A percentile compares a stretch with the other conserved stretches of the same genome.
Evolutionary conservation across 1,140 invertebrate species (phyloP).

Genomic region (Cyclina sinensis): DNA sequence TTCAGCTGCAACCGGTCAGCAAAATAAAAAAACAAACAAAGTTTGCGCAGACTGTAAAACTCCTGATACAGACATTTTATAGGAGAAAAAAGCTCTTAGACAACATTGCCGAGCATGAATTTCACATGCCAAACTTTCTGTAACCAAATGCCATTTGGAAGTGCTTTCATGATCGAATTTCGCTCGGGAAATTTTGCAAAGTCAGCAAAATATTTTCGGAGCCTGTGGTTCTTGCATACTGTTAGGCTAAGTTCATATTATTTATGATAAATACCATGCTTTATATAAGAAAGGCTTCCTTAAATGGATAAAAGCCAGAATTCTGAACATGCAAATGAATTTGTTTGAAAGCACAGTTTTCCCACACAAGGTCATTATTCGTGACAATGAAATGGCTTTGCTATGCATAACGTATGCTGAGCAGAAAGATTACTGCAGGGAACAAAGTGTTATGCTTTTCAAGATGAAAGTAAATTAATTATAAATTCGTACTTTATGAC

Average conservation of each 20-base stretch:
- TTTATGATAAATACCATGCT: slow-evolving; percentile 29
- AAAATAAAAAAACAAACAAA: no score
- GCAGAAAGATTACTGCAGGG: background rate
- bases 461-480: background rate
- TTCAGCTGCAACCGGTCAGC: slow-evolving; percentile 24
- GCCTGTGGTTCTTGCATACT: background rate
- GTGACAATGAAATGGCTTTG: background rate
- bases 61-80: background rate
- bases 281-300: background rate
- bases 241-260: slow-evolving; percentile 12
- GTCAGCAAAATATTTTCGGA: slow-evolving; percentile 13
- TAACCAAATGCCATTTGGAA: background rate
- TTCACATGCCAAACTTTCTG: background rate
- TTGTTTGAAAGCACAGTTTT: background rate
- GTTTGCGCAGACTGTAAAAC: background rate
- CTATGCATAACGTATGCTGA: background rate
- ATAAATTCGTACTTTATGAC: background rate
- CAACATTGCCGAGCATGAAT: background rate
- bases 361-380: background rate
- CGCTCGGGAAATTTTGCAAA: background rate
- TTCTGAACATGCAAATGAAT: slow-evolving; percentile 19
- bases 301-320: background rate
- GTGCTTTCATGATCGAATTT: slow-evolving; percentile 6
- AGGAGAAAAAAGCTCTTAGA: background rate
- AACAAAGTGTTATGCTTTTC: background rate